Evolutionary conservation across 2,113 vertebrate species (phyloP).

Genomic region (Callipepla squamata): DNA sequence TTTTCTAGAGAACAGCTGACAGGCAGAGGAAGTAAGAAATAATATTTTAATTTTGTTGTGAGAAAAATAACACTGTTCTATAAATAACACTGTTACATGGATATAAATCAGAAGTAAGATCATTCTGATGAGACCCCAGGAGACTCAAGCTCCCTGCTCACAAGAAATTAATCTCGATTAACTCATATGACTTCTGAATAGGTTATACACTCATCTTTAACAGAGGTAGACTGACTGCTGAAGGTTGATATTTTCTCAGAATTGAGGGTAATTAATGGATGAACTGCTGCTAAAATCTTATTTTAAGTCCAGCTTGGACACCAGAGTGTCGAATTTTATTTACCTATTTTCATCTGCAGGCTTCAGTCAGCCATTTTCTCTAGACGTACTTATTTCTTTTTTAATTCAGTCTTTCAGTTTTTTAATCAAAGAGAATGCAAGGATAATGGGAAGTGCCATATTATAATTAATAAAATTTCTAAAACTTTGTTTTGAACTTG

Average conservation of each 20-base stretch:
- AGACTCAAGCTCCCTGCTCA: neutral
- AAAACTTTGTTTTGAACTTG: neutral
- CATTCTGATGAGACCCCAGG: slow-evolving; percentile 9
- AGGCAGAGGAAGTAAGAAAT: slow-evolving; percentile 12
- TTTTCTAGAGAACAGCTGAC: neutral
- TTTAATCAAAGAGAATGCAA: neutral
- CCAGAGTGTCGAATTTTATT: neutral
- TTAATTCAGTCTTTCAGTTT: neutral
- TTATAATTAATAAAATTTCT: neutral
- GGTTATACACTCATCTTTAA: neutral
- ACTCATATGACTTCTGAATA: slow-evolving; percentile 11
- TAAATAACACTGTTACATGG: slow-evolving; percentile 26
- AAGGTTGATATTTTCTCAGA: neutral
- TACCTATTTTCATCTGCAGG: neutral
- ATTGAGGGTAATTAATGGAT: neutral
- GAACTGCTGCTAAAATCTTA: neutral
- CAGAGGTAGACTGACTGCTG: neutral
- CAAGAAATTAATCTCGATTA: slow-evolving; percentile 36
- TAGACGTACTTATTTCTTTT: neutral
- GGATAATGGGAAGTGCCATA: neutral
- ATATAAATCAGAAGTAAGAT: slow-evolving; percentile 21
- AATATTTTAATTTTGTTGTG: slow-evolving; percentile 40
- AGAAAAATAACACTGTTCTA: neutral
- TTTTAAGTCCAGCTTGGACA: neutral
- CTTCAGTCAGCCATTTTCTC: neutral